A percentile compares a stretch with the other conserved stretches of the same genome.
Conservation (phyloP, 2,888 invertebrate species). For the Agrochola lychnidis region DNA sequence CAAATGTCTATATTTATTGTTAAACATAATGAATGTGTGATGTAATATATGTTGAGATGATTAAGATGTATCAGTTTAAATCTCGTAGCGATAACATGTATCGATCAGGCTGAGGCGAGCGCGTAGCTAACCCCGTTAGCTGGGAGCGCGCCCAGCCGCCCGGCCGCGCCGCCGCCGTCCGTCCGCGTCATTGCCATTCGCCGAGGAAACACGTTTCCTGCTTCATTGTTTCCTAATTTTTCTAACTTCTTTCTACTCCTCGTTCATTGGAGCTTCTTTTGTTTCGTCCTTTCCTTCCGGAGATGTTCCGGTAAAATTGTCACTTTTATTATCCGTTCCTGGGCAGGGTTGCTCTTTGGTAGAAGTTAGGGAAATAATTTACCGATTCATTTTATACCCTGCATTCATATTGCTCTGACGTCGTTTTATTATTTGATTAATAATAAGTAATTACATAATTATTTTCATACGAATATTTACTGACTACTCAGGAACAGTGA, state of each 20-base stretch:
- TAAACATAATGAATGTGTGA: constrained; percentile 12
- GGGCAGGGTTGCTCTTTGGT: constrained; percentile 67
- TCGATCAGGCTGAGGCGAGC: constrained; percentile 63
- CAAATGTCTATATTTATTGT: neutral
- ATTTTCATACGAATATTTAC: constrained; percentile 6
- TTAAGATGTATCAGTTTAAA: constrained; percentile 59
- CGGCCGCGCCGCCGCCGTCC: constrained; percentile 53
- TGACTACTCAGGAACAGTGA: neutral
- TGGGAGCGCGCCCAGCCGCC: constrained; percentile 51
- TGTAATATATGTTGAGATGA: constrained; percentile 24
- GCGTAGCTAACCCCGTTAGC: constrained; percentile 65
- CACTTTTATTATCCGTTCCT: constrained; percentile 82
- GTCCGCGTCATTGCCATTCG: constrained; percentile 72
- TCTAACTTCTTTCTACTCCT: constrained; percentile 82
- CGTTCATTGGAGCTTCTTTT: constrained; percentile 79
- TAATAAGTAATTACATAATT: neutral
- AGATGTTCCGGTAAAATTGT: constrained; percentile 84
- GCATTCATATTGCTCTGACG: neutral
- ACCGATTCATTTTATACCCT: constrained; percentile 58
- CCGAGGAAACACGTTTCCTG: constrained; percentile 84
- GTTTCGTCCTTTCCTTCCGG: constrained; percentile 82
- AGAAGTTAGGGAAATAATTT: constrained; percentile 64
- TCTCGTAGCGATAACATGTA: constrained; percentile 61
- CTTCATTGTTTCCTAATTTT: constrained; percentile 87
- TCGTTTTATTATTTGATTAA: neutral